Base-by-base conservation (phyloP, 1,140 invertebrate species). In the Drosophila bocki region DNA sequence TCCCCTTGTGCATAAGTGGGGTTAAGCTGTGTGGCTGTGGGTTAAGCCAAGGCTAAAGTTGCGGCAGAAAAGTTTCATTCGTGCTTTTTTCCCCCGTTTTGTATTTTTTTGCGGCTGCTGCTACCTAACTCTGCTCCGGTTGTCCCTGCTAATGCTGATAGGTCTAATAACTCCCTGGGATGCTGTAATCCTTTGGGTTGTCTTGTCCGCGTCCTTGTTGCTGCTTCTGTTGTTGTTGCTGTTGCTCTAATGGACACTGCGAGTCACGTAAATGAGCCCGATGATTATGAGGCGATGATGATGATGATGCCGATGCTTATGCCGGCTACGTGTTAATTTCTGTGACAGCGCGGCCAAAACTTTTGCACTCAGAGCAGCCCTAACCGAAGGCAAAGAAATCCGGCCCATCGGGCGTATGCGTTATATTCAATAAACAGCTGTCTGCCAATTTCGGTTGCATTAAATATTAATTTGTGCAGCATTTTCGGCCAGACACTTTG, bases 141-240 rank as follows among this genome's bases (percentile, higher is more conserved):
- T 64, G 29, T 77, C 65, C 33, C 56, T 71, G 68, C 80, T 72
- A 74, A 68, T 78, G 80, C 67, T 87, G 84, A 87, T 87, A 88
- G 84, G 84, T 84, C 84, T 87, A 87, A 88, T 87, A 88, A 87
- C 84, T 87, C 84, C 80, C 84, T 71, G 71, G 83, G 84, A 59
- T 57, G 84, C 77, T 78, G 84, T 87, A 84, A 80, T 87, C 84
- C 84, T 87, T 87, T 87, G 84, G 84, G 84, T 44, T 65, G 77
- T 78, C 70, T 75, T 64, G 58, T 64, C 53, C 72, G 19, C 44
- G 57, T 53, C 35, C 17, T 45, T 33, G 51, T 1, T 37, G 51
- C 13, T 26, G 15, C n/a, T 26, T 1, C 22, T 50, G 47, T 29
- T 50, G 15, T 29, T 39, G 44, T 60, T 57, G 57, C 32, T 78